phyloP scores from a whole-genome alignment of 2,113 vertebrate genomes.

The Esox niger region DNA sequence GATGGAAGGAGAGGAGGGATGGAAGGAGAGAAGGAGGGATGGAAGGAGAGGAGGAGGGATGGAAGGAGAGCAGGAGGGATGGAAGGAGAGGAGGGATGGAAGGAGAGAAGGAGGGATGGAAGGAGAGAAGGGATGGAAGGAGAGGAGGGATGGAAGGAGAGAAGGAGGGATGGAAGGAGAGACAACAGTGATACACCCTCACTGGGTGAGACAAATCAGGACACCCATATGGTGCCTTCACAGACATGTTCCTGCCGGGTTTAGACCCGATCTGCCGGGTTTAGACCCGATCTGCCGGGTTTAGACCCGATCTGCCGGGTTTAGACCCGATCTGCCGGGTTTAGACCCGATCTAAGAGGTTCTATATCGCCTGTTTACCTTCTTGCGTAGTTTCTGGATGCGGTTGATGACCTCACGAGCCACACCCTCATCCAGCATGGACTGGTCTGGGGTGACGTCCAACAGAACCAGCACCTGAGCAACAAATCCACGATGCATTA shows the following conservation, averaged over 20 bases:
- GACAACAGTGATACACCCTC: no score
- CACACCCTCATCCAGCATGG: conserved; percentile 94
- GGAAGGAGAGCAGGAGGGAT: no score
- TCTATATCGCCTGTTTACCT: conserved; percentile 76
- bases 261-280: no score
- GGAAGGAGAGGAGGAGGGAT: background rate
- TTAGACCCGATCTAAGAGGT: no score
- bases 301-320: no score
- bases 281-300: no score
- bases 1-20: background rate
- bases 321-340: no score
- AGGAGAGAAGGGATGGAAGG: background rate
- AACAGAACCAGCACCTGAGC: conserved; percentile 86
- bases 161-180: background rate
- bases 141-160: no score
- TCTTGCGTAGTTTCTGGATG: conserved; percentile 97
- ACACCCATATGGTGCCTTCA: no score
- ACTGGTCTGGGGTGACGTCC: conserved; percentile 91
- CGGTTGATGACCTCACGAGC: conserved; percentile 97
- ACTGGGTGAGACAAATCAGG: no score
- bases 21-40: background rate
- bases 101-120: background rate
- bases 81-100: background rate
- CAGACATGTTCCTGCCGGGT: no score
- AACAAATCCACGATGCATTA: background rate